These are phyloP conservation scores for Pyxicephalus adspersus DNA, from an alignment of 2,113 vertebrate species.

Conservation along the genomic window DNA sequence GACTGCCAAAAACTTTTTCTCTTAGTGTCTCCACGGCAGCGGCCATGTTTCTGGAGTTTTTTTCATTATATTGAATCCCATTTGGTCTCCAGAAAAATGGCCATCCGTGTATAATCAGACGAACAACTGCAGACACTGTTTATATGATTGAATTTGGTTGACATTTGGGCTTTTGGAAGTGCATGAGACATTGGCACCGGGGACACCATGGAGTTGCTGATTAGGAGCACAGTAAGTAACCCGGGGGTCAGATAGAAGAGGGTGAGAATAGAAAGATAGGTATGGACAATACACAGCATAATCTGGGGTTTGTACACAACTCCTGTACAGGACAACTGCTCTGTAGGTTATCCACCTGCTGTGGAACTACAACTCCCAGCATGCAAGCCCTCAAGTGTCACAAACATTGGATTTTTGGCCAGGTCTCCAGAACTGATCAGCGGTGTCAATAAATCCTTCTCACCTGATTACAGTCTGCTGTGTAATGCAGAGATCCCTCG, in stretches of 20 bases:
- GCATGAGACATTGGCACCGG: neutral
- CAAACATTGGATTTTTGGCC: no score
- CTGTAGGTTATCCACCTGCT: no score
- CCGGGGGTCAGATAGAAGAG: neutral
- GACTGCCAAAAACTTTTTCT: neutral
- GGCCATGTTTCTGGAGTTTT: neutral
- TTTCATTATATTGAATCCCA: accelerated
- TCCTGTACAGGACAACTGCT: no score
- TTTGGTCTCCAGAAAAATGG: neutral
- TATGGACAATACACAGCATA: no score
- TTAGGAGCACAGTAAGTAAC: conserved; percentile 35
- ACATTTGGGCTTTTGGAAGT: conserved; percentile 20
- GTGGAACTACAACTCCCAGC: neutral
- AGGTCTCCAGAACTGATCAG: no score
- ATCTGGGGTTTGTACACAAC: no score
- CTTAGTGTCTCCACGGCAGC: neutral
- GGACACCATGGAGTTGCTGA: conserved; percentile 43
- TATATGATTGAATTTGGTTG: neutral
- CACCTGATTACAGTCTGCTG: no score
- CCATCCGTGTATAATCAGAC: neutral
- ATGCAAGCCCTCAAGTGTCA: no score
- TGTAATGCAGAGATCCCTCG: no score
- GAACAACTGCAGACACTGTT: neutral
- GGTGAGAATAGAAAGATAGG: neutral
- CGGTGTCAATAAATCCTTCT: no score